Base-by-base conservation (phyloP, 2,888 invertebrate genomes). In the Orthosia cruda region DNA sequence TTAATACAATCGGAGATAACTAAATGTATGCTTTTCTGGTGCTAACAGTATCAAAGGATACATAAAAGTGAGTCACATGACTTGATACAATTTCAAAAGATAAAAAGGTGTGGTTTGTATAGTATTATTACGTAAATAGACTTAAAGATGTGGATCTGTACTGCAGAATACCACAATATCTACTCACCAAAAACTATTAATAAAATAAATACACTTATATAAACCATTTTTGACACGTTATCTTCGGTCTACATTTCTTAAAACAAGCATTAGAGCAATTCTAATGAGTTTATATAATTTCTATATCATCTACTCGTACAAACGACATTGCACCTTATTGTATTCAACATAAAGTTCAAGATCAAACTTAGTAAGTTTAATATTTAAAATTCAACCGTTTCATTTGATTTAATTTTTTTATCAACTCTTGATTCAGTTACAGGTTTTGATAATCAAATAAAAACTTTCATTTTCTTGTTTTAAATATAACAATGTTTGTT, bases 171-270 rank as follows among this genome's bases (percentile, higher is more conserved):
- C 32, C 7, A 7, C 5, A 7, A 32, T 32, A 40, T 40, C 40
- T 40, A 40, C 85, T 86, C 45, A 85, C 85, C 85, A 52, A 66
- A 66, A n/a, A 74, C 18, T 62, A 78, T 55, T 13, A 84, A 59
- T 52, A 84, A 47, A 45, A 73, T 61, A 49, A 74, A 52, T 9
- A 73, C 40, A 76, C 50, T 66, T 9, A 76, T 12, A 3, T 50
- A n/a, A 16, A 26, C 64, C 85, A 85, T 85, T 50, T 50, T 71
- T 66, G 1, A 69, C 58, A 70, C 11, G 54, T 55, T 12, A 15
- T 4, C 62, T 15, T 12, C 11, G 16, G 45, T 1, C 50, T 55
- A n/a, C 66, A 69, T 74, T n/a, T 40, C 40, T 50, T 58, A 20
- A 26, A 71, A 62, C 26, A 78, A 85, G 61, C 63, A 1, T 18